Evolutionary conservation across 2,797 vertebrate genomes (phyloP).

Genomic region (Coregonus sp.): DNA sequence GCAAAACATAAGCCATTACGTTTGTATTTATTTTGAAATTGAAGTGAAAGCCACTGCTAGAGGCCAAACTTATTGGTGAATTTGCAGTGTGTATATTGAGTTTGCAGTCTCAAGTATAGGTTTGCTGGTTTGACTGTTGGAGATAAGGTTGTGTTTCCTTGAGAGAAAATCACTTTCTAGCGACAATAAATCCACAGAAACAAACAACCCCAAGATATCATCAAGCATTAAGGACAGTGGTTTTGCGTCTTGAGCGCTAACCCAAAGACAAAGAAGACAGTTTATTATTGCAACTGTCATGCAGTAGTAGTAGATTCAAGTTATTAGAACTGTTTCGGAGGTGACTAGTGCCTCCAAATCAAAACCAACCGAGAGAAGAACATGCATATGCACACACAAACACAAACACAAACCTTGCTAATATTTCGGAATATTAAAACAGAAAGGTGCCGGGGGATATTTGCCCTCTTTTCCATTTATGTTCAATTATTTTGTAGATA

Average conservation of each 20-base stretch:
- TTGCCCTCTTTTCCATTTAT: neutral
- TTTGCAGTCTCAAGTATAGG: neutral
- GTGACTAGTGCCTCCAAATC: neutral
- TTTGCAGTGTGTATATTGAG: slow-evolving; percentile 1
- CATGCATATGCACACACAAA: neutral
- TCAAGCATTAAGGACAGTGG: neutral
- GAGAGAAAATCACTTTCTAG: slow-evolving; percentile 1
- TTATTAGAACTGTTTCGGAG: neutral
- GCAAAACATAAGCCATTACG: too few relatives aligned
- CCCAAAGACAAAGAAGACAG: neutral
- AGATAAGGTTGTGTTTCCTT: neutral
- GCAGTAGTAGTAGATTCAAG: neutral
- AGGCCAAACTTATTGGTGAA: neutral
- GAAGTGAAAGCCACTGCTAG: neutral
- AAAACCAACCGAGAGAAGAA: neutral
- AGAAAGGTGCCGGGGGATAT: neutral
- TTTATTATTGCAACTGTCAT: neutral
- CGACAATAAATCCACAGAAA: neutral
- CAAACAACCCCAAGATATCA: neutral
- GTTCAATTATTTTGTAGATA: neutral
- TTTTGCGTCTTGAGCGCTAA: neutral
- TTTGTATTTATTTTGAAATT: too few relatives aligned
- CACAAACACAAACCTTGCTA: neutral
- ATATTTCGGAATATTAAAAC: neutral
- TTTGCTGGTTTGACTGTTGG: neutral